A percentile compares a stretch with the other conserved stretches of the same genome.
These are phyloP conservation scores for Parazoanthus atlanticus DNA, from an alignment of 92 coral and sea anemone genomes.

Conservation along the genomic window DNA sequence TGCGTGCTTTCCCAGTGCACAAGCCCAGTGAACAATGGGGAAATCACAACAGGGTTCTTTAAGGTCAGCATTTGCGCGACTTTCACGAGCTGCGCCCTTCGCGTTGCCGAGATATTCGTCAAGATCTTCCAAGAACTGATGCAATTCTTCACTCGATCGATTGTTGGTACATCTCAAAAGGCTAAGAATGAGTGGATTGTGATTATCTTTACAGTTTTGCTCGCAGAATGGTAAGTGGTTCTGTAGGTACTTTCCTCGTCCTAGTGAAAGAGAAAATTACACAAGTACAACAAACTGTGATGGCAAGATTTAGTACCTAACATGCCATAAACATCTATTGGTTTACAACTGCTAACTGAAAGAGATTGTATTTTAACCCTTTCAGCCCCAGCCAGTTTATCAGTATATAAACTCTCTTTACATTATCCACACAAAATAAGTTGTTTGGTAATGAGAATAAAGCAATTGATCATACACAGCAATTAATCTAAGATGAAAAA, in stretches of 20 bases:
- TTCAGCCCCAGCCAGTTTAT: too few species aligned
- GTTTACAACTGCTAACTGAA: too few species aligned
- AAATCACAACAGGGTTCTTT: conserved; percentile 11
- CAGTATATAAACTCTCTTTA: too few species aligned
- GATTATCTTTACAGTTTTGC: not conserved
- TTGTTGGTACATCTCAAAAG: not conserved
- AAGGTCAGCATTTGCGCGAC: not conserved
- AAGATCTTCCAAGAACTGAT: not conserved
- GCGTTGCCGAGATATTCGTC: not conserved
- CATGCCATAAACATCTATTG: too few species aligned
- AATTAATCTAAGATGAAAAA: too few species aligned
- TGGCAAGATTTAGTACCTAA: too few species aligned
- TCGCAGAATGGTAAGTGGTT: not conserved
- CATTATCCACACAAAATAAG: too few species aligned
- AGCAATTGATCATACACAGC: too few species aligned
- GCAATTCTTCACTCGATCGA: not conserved
- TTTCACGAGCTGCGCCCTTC: not conserved
- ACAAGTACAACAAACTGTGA: too few species aligned
- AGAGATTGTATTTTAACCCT: too few species aligned
- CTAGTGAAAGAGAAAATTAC: not conserved
- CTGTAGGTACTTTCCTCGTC: not conserved
- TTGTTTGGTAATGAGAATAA: too few species aligned
- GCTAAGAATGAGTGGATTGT: not conserved
- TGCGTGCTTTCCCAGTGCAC: not conserved
- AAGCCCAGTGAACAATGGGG: not conserved